Percentiles rank a stretch among this genome's conserved stretches.
phyloP scores from a whole-genome alignment of 2,888 invertebrate species.

The Apotomis capreana region DNA sequence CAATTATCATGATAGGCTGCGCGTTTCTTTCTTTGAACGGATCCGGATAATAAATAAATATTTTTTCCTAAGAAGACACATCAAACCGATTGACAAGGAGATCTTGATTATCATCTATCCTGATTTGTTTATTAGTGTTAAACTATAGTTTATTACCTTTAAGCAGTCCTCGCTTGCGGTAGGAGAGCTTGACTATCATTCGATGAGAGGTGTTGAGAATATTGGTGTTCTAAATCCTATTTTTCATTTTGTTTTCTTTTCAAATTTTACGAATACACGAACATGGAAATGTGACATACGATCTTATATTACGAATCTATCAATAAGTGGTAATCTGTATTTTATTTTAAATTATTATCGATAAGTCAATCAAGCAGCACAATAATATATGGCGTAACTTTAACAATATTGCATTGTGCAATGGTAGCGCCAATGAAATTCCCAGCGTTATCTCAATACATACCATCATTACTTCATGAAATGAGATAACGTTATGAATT shows the following conservation, averaged over 20 bases:
- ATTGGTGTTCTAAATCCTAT: neutral
- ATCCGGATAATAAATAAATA: neutral
- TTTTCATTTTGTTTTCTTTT: neutral
- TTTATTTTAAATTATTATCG: too few relatives aligned
- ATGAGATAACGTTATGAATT: too few relatives aligned
- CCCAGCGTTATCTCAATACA: too few relatives aligned
- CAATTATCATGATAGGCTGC: neutral
- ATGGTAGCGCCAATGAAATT: neutral
- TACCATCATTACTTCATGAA: too few relatives aligned
- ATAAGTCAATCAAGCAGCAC: too few relatives aligned
- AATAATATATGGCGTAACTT: too few relatives aligned
- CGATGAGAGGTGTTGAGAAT: neutral
- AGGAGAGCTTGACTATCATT: slow-evolving; percentile 15
- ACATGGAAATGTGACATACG: too few relatives aligned
- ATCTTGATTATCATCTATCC: neutral
- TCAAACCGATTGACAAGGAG: too few relatives aligned
- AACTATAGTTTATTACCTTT: slow-evolving; percentile 4
- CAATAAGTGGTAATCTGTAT: too few relatives aligned
- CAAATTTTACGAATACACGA: neutral
- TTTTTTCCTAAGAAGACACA: neutral
- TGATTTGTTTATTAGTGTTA: slow-evolving; percentile 10
- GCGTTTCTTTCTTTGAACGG: neutral
- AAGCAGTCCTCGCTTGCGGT: slow-evolving; percentile 6
- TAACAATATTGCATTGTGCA: too few relatives aligned
- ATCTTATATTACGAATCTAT: too few relatives aligned